phyloP scores from a whole-genome alignment of 2,113 vertebrate species.

The Scomber scombrus region DNA sequence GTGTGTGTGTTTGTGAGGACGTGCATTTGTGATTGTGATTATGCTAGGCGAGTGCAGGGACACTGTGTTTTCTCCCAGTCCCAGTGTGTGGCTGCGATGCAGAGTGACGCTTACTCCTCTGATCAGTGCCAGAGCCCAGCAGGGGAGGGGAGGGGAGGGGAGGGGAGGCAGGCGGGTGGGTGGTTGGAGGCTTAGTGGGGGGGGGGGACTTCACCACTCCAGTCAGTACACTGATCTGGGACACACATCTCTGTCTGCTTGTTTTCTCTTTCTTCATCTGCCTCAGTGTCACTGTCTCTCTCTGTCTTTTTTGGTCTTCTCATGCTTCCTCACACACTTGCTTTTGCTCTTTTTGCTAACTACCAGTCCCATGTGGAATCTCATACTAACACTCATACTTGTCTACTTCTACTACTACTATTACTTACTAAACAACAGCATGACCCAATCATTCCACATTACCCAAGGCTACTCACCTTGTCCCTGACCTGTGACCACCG shows the following conservation, averaged over 20 bases:
- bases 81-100: constrained; percentile 56
- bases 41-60: constrained; percentile 45
- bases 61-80: constrained; percentile 54
- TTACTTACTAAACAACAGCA: too few species aligned
- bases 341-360: constrained; percentile 1
- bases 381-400: neutral
- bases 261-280: constrained; percentile 31
- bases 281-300: constrained; percentile 28
- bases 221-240: constrained; percentile 63
- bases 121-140: constrained; percentile 73
- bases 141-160: constrained; percentile 15
- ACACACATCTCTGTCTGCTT: constrained; percentile 56
- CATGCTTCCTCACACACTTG: neutral
- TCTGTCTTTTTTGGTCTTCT: neutral
- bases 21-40: constrained; percentile 52
- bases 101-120: constrained; percentile 61
- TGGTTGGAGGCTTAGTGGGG: too few species aligned
- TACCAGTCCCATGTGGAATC: neutral
- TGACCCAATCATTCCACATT: neutral
- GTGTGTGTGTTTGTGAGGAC: neutral
- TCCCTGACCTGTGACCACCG: neutral
- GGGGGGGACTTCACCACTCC: constrained; percentile 17
- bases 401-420: neutral
- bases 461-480: neutral
- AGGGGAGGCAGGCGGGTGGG: constrained; percentile 8